Evolutionary conservation across 2,888 invertebrate species (phyloP).

Genomic region (Drosophila vallismaia): DNA sequence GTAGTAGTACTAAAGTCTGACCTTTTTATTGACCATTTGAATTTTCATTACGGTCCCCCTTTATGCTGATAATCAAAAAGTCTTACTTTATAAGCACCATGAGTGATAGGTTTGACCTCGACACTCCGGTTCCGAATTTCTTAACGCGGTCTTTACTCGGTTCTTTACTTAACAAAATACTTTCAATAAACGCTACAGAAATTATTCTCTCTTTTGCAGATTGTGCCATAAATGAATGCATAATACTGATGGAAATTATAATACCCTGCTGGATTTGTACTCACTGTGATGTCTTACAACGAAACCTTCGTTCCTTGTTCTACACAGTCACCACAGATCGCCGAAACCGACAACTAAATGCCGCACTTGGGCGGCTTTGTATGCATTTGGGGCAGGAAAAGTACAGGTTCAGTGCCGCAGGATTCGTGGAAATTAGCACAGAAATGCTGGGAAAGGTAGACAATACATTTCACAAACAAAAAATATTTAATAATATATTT

Average conservation of each 20-base stretch:
- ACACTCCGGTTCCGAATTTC: not conserved
- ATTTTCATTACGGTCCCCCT: too few species aligned
- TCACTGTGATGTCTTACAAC: constrained; percentile 58
- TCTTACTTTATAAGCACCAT: too few species aligned
- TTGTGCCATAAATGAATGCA: constrained; percentile 39
- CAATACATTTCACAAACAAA: not conserved
- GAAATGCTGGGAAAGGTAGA: constrained; percentile 71
- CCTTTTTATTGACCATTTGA: too few species aligned
- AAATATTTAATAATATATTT: not conserved
- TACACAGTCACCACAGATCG: constrained; percentile 52
- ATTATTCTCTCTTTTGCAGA: constrained; percentile 38
- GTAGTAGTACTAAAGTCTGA: too few species aligned
- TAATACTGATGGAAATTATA: constrained; percentile 52
- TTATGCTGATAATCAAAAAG: too few species aligned
- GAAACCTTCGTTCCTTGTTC: constrained; percentile 45
- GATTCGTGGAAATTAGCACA: constrained; percentile 64
- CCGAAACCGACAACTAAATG: constrained; percentile 49
- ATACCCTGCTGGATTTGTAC: constrained; percentile 66
- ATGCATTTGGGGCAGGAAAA: constrained; percentile 70
- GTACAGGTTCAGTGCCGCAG: constrained; percentile 67
- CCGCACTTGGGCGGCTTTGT: constrained; percentile 51
- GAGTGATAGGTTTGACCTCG: not conserved
- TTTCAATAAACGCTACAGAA: not conserved
- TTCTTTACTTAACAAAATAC: too few species aligned
- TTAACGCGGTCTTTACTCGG: too few species aligned